Percentiles rank a stretch among this genome's conserved stretches.
Conservation (phyloP, 2,888 invertebrate species). For the Netelia inedita region DNA sequence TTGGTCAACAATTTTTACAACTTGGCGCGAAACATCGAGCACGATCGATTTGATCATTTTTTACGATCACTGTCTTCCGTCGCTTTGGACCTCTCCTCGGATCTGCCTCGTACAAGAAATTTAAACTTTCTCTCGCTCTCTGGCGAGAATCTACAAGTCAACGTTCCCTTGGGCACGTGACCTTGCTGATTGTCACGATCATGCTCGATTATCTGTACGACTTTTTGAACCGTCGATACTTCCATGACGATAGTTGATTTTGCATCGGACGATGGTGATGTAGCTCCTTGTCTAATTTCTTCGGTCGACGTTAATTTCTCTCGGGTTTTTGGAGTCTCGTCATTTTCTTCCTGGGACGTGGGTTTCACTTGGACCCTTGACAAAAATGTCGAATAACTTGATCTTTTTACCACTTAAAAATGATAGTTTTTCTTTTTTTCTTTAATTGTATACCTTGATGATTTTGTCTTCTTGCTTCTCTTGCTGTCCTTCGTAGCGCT, state of each 20-base stretch:
- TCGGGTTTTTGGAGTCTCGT: background rate
- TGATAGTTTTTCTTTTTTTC: background rate
- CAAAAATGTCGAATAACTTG: background rate
- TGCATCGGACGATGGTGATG: conserved; percentile 61
- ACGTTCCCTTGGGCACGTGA: conserved; percentile 52
- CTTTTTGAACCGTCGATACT: conserved; percentile 76
- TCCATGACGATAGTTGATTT: conserved; percentile 77
- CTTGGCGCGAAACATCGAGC: background rate
- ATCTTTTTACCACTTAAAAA: background rate
- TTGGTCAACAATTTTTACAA: conserved; percentile 1
- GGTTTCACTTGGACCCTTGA: conserved; percentile 26
- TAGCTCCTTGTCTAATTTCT: conserved; percentile 25
- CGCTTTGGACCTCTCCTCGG: conserved; percentile 15
- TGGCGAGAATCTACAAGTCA: conserved; percentile 50
- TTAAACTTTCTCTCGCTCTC: conserved; percentile 61
- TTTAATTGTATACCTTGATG: background rate
- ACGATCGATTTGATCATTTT: conserved; percentile 1
- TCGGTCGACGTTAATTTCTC: conserved; percentile 65
- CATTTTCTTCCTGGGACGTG: conserved; percentile 18
- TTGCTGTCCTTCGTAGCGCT: conserved; percentile 34
- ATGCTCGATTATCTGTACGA: conserved; percentile 73
- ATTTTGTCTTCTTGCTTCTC: conserved; percentile 34
- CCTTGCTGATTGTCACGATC: conserved; percentile 45
- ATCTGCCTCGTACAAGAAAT: conserved; percentile 49
- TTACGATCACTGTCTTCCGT: background rate